Base-by-base conservation (phyloP, 23 tunicate genomes). In the Trididemnum clinides region DNA sequence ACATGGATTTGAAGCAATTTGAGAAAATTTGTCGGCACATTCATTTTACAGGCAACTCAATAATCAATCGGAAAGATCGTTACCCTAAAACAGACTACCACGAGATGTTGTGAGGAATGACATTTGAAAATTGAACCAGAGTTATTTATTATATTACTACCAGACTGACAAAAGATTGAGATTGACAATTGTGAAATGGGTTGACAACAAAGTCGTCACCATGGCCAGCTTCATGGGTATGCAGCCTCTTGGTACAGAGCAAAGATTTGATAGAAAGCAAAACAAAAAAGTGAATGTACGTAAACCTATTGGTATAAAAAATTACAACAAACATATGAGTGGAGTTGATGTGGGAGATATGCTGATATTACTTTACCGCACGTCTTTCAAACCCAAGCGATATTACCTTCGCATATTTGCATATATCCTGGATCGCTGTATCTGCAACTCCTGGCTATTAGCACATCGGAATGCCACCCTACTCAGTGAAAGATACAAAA, bases 331-430 rank as follows among this genome's bases (percentile, higher is more conserved):
- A 19, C 57, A 36, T 20, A 73, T 73, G 80, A 57, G 80, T 36
- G 57, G 54, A 28, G 80, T 73, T 37, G 80, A 73, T 73, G 12
- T 15, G 25, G 57, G 54, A 19, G 80, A 73, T 73, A 37, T 37
- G 57, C 80, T 73, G 54, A 73, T 73, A 36, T 73, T 29, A 19
- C 57, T 36, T 38, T 73, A 38, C 29, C 80, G 54, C 3, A 73
- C 57, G 18, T 57, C 54, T 20, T 36, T 73, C 57, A 73, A 73
- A 19, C 23, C 80, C 54, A 73, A 73, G 57, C 29, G 28, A 73
- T 73, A 73, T 37, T 73, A 73, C 31, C 80, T 73, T 5, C 80
- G 80, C 28, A 73, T 73, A 73, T 73, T 73, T 38, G 54, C 57
- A 12, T 57, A 73, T 73, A 7, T 36, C 18, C 57, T 73, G 25